A percentile compares a stretch with the other conserved stretches of the same genome.
These are phyloP conservation scores for Pyrochroa serraticornis DNA, from an alignment of 2,888 invertebrate species.

Conservation along the genomic window DNA sequence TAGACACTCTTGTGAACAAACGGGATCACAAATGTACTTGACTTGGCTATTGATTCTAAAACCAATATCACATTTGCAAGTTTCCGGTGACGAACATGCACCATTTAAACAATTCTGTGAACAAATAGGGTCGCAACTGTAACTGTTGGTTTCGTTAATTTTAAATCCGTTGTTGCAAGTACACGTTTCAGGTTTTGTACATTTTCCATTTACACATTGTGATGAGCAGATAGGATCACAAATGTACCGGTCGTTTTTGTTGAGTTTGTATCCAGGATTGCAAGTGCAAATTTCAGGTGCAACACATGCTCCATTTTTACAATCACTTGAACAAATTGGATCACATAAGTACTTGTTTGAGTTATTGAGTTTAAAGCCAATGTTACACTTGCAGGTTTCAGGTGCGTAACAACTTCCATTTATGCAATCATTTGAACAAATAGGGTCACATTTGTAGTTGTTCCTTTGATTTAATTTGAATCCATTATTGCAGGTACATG, in stretches of 20 bases:
- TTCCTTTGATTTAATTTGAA: neutral
- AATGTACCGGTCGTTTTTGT: neutral
- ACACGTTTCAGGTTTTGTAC: neutral
- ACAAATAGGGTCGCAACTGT: neutral
- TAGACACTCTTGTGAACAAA: constrained; percentile 49
- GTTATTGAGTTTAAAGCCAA: constrained; percentile 27
- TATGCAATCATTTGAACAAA: neutral
- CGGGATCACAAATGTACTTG: constrained; percentile 13
- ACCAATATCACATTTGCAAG: constrained; percentile 33
- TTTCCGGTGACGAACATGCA: constrained; percentile 28
- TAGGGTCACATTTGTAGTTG: constrained; percentile 15
- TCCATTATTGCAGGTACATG: constrained; percentile 34
- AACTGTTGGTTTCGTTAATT: constrained; percentile 4
- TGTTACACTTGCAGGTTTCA: constrained; percentile 32
- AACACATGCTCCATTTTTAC: constrained; percentile 54
- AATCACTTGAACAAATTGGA: constrained; percentile 44
- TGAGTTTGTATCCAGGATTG: constrained; percentile 24
- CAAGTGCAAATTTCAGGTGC: constrained; percentile 37
- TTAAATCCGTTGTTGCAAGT: constrained; percentile 14
- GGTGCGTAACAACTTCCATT: constrained; percentile 28
- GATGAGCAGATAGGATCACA: neutral
- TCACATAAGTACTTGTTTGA: constrained; percentile 15
- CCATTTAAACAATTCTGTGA: constrained; percentile 9
- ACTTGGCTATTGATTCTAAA: constrained; percentile 23
- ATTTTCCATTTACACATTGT: constrained; percentile 1